Evolutionary conservation across 2,797 vertebrate genomes (phyloP), one percentile per base, ranked within the genome.

Genomic region (Halcyon leucocephala): DNA sequence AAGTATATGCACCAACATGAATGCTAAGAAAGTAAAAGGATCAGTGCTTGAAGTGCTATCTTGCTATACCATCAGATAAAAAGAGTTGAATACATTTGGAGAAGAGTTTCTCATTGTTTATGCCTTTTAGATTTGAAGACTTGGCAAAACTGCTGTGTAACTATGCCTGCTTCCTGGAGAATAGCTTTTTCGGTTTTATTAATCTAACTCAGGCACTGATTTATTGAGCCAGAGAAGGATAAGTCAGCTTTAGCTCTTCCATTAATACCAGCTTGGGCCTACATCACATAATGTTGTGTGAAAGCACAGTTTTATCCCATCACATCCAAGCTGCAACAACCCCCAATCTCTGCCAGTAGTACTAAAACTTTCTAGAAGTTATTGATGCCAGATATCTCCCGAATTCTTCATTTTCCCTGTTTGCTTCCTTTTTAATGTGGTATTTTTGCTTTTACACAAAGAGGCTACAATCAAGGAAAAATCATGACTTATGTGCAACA

Each of bases 201-300:
- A 80, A 74, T 58, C 62, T 84, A 92, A 82, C 77, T 94, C 14
- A 15, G 70, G 28, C 83, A 79, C 88, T 89, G 83, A 84, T 96
- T 94, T 95, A 94, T 93, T 70, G 80, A 92, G 70, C 73, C 41
- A 82, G 82, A 44, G 80, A 79, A 79, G 66, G 54, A 77, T 90
- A 89, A 96, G 55, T 70, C 39, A 94, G 83, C 80, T 92, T 94
- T 93, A 95, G 88, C 22, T 96, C 73, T 91, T 92, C 70, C 77
- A 77, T 94, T 95, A 95, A 55, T 64, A 84, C 77, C 92, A 96
- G 86, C 93, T 96, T 93, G 46, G 62, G 25, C 80, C 80, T 82
- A 4, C n/a, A 77, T 76, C 90, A 44, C 29, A 42, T 65, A 48
- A 62, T 25, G 13, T 29, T 89, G 28, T 79, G 70, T 92, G 73